phyloP scores from a whole-genome alignment of 2,888 invertebrate genomes.

The Pammene fasciana region DNA sequence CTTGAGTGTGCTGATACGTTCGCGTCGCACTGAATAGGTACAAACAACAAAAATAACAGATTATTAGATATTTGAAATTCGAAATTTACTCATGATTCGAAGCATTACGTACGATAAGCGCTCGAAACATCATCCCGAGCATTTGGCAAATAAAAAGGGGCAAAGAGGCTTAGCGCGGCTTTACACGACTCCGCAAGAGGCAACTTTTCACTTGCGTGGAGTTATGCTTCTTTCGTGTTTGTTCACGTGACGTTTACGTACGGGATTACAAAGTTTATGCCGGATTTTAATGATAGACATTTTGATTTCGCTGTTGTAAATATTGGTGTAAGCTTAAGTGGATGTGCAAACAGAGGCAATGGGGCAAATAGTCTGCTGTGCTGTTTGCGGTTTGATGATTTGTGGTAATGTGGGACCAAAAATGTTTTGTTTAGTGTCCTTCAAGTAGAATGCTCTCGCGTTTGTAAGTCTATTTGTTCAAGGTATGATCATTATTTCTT shows the following conservation, averaged over 20 bases:
- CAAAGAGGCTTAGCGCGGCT: constrained; percentile 74
- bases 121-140: constrained; percentile 53
- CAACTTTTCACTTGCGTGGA: constrained; percentile 59
- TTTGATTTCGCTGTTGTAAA: constrained; percentile 33
- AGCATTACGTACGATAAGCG: too few relatives aligned
- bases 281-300: constrained; percentile 40
- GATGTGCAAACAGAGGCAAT: constrained; percentile 32
- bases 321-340: constrained; percentile 35
- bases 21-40: too few relatives aligned
- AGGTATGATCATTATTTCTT: too few relatives aligned
- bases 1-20: too few relatives aligned
- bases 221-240: constrained; percentile 68
- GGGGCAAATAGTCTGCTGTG: constrained; percentile 33
- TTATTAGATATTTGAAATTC: too few relatives aligned
- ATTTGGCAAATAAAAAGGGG: constrained; percentile 75
- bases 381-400: constrained; percentile 28
- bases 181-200: constrained; percentile 64
- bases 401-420: constrained; percentile 23
- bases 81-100: too few relatives aligned
- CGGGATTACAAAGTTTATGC: constrained; percentile 60
- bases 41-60: too few relatives aligned
- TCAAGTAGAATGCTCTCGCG: background rate
- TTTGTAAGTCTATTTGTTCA: background rate
- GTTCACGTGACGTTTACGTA: constrained; percentile 69
- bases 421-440: background rate